Percentiles rank a stretch among this genome's conserved stretches.
phyloP scores from a whole-genome alignment of 2,113 vertebrate genomes.

The Daphoenositta chrysoptera region DNA sequence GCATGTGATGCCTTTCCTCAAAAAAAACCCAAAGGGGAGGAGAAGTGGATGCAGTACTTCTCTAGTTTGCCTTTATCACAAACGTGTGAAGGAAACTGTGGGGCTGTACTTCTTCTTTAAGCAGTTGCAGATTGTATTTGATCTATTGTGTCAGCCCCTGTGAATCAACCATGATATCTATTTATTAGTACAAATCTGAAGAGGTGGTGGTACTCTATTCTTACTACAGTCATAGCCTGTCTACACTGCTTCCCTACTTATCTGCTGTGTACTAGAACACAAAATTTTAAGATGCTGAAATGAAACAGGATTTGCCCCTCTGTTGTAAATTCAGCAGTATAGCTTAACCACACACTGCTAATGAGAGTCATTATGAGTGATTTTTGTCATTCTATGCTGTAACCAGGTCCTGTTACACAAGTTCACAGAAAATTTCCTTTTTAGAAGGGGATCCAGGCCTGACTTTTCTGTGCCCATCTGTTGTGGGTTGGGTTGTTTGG shows the following conservation, averaged over 20 bases:
- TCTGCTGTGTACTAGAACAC: neutral
- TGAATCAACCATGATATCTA: accelerated
- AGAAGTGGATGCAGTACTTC: neutral
- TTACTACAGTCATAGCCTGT: neutral
- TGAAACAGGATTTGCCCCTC: neutral
- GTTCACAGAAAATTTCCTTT: neutral
- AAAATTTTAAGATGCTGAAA: neutral
- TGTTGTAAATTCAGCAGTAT: neutral
- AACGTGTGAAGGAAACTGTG: neutral
- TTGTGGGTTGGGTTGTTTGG: neutral
- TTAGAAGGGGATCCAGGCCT: neutral
- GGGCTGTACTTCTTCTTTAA: neutral
- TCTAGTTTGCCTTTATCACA: neutral
- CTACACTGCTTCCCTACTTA: neutral
- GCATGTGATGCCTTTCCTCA: neutral
- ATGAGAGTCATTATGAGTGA: neutral
- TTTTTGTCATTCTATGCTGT: neutral
- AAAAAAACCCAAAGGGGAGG: neutral
- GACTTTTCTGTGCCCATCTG: neutral
- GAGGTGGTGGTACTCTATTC: neutral
- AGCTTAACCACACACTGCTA: neutral
- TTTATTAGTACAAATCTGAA: neutral
- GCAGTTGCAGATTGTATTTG: neutral
- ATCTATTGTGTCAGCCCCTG: neutral
- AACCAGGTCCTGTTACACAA: neutral